These are phyloP conservation scores for Myoxocephalus aenaeus DNA, from an alignment of 2,797 vertebrate species.

Conservation along the genomic window DNA sequence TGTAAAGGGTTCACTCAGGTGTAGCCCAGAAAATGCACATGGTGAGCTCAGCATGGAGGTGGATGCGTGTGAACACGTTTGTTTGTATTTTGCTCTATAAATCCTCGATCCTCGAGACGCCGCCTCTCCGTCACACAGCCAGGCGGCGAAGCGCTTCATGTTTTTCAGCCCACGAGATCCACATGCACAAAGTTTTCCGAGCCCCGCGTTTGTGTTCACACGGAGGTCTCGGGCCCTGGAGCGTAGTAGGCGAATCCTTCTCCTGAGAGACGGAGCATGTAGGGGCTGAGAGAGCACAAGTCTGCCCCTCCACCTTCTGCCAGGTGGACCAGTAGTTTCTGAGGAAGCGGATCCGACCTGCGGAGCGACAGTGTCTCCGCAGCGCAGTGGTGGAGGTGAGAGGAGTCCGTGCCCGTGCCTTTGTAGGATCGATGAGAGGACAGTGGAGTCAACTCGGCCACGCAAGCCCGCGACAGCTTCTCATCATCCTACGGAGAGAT, in stretches of 20 bases:
- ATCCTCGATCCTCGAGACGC: slow-evolving; percentile 50
- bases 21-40: slow-evolving; percentile 72
- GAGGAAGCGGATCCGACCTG: slow-evolving; percentile 83
- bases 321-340: slow-evolving; percentile 87
- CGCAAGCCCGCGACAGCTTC: slow-evolving; percentile 70
- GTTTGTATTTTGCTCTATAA: slow-evolving; percentile 35
- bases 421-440: slow-evolving; percentile 84
- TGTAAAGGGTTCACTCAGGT: slow-evolving; percentile 63
- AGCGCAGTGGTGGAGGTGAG: slow-evolving; percentile 75
- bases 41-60: slow-evolving; percentile 64
- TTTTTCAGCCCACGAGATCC: slow-evolving; percentile 22
- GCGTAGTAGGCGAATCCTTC: slow-evolving; percentile 81
- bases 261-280: slow-evolving; percentile 81
- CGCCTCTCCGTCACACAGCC: slow-evolving; percentile 30
- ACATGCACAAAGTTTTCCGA: slow-evolving; percentile 23
- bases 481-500: slow-evolving; percentile 81
- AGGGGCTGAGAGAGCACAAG: slow-evolving; percentile 84
- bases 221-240: slow-evolving; percentile 91
- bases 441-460: slow-evolving; percentile 86
- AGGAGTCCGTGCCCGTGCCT: slow-evolving; percentile 70
- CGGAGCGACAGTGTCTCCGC: slow-evolving; percentile 77
- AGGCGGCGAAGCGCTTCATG: not conserved
- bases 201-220: slow-evolving; percentile 75
- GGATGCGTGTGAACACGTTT: slow-evolving; percentile 32
- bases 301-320: slow-evolving; percentile 78